Evolutionary conservation across 2,888 invertebrate species (phyloP).

Genomic region (Spicauda simplicius): DNA sequence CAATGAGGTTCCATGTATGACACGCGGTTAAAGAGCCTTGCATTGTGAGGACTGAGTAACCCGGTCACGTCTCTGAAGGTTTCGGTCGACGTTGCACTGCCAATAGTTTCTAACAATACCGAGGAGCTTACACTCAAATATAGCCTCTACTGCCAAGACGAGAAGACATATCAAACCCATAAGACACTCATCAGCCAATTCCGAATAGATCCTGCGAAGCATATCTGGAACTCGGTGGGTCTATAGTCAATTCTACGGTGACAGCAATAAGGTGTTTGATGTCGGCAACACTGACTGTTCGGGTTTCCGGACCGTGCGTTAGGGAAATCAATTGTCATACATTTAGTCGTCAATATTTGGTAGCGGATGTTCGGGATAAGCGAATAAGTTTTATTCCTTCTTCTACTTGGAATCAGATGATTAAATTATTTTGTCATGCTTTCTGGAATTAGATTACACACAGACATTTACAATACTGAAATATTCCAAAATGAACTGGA

Average conservation of each 20-base stretch:
- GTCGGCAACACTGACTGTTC: neutral
- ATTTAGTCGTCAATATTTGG: conserved; percentile 16
- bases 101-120: conserved; percentile 40
- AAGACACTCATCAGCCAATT: conserved; percentile 16
- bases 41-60: conserved; percentile 24
- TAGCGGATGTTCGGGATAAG: conserved; percentile 12
- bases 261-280: conserved; percentile 14
- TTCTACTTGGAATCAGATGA: too few species aligned
- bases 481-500: too few species aligned
- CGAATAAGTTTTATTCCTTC: neutral
- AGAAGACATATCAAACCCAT: conserved; percentile 1
- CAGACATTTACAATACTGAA: too few species aligned
- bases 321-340: conserved; percentile 40
- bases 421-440: too few species aligned
- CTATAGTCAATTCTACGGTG: conserved; percentile 2
- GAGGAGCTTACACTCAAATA: conserved; percentile 10
- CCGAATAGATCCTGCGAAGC: conserved; percentile 9
- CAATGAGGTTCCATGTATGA: neutral
- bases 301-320: conserved; percentile 38
- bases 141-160: conserved; percentile 8
- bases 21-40: conserved; percentile 4
- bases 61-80: conserved; percentile 45
- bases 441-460: too few species aligned
- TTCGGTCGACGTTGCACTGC: conserved; percentile 43
- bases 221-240: neutral